Evolutionary conservation across 2,888 invertebrate species (phyloP), one percentile per base, ranked within the genome.

Genomic region (Synergus itoensis): DNA sequence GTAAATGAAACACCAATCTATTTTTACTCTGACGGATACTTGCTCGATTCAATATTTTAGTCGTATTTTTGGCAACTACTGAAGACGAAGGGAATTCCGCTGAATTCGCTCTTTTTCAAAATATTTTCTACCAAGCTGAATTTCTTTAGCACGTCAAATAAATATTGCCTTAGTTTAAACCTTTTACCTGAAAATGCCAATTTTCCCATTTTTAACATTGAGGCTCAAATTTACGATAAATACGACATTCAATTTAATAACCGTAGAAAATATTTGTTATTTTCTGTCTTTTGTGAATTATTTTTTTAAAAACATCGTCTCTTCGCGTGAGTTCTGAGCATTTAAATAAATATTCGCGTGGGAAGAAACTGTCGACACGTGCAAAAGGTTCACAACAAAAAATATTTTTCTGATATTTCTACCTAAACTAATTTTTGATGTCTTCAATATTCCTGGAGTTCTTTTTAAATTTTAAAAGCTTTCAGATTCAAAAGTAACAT

Each of bases 11-110:
- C 73, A 11, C 36, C n/a, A 3, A 40, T 73, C 53, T 73, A 40
- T 73, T 57, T 73, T 57, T 73, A 53, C n/a, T n/a, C n/a, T 73
- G 36, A 40, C 73, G 73, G 73, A 73, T 53, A 73, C 53, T 40
- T 53, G 53, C 40, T 73, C n/a, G 53, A 73, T 53, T 73, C 73
- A 57, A 57, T 73, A 53, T 57, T 36, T 73, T 73, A 36, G 40
- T 73, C n/a, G 36, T 73, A 73, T 57, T 57, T 53, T 57, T 73
- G 73, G 40, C 53, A 73, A 73, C 36, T 73, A 40, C 40, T 36
- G n/a, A 36, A 12, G 40, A 73, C 36, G 53, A 36, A 36, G 53
- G n/a, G 14, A 73, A 40, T 73, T 53, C 28, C 8, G 9, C 9
- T 36, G 36, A 53, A 36, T 53, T 73, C 1, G n/a, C 11, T 36